A percentile compares a stretch with the other conserved stretches of the same genome.
These are phyloP conservation scores for Denticeps clupeoides DNA, from an alignment of 2,797 vertebrate genomes.

Conservation along the genomic window DNA sequence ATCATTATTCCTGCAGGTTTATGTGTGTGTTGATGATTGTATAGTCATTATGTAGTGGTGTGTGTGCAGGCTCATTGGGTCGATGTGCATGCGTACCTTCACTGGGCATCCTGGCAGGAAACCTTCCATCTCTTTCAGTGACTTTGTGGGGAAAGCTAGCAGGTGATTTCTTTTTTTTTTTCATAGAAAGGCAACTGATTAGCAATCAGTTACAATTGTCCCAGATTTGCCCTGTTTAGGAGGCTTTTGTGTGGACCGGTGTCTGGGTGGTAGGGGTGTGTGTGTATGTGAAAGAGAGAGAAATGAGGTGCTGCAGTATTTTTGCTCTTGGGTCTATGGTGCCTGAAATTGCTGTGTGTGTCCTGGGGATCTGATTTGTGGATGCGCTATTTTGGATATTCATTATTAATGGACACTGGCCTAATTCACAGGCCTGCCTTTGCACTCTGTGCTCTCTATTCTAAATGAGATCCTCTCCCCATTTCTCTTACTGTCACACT, in stretches of 20 bases:
- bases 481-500: constrained; percentile 1
- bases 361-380: constrained; percentile 33
- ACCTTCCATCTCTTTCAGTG: too few relatives aligned
- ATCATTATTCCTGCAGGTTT: too few relatives aligned
- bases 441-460: constrained; percentile 23
- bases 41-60: too few relatives aligned
- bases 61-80: constrained; percentile 21
- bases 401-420: constrained; percentile 31
- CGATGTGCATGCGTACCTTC: too few relatives aligned
- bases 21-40: too few relatives aligned
- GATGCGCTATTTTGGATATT: constrained; percentile 31
- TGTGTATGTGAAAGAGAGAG: background rate
- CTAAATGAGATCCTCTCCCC: constrained; percentile 21
- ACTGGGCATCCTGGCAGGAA: too few relatives aligned
- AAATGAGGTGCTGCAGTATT: background rate
- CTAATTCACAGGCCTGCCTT: constrained; percentile 18
- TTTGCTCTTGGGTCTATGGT: constrained; percentile 21
- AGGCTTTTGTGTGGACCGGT: constrained; percentile 11
- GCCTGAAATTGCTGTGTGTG: constrained; percentile 23
- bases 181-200: constrained; percentile 45
- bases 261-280: constrained; percentile 13
- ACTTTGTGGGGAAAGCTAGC: background rate
- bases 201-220: constrained; percentile 65
- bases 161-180: constrained; percentile 33
- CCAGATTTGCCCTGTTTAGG: constrained; percentile 31